A percentile compares a stretch with the other conserved stretches of the same genome.
Evolutionary conservation across 2,797 vertebrate genomes (phyloP).

Genomic region (Pseudomugil gertrudae): DNA sequence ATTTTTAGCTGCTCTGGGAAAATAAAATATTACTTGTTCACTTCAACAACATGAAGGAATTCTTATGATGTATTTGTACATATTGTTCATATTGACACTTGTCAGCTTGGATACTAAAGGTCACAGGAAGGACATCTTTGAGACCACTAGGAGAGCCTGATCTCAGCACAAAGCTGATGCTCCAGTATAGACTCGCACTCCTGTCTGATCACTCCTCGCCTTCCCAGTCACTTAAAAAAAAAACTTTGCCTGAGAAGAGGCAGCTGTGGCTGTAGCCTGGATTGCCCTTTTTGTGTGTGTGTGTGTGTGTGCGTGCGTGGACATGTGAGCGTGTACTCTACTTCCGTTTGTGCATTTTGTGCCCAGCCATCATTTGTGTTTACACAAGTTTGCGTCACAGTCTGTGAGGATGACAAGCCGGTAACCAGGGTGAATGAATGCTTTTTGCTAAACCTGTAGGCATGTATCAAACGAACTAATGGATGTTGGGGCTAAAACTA

Average conservation of each 20-base stretch:
- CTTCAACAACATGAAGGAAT: background rate
- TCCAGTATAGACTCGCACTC: background rate
- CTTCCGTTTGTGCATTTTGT: slow-evolving; percentile 5
- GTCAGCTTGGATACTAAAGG: background rate
- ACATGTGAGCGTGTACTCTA: background rate
- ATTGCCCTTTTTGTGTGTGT: slow-evolving; percentile 1
- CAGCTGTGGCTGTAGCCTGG: slow-evolving; percentile 46
- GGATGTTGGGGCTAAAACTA: background rate
- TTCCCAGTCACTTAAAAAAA: slow-evolving; percentile 40
- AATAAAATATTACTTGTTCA: background rate
- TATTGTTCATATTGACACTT: background rate
- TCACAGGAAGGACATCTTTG: background rate
- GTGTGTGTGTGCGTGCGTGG: background rate
- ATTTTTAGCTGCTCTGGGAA: background rate
- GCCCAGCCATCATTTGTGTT: slow-evolving; percentile 26
- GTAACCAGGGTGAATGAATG: background rate
- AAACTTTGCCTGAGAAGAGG: slow-evolving; percentile 21
- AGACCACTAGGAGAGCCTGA: background rate
- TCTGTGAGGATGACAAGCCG: background rate
- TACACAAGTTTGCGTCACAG: slow-evolving; percentile 20
- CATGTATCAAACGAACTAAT: background rate
- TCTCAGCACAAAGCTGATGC: slow-evolving; percentile 2
- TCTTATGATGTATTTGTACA: too few relatives aligned
- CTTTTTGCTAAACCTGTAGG: background rate
- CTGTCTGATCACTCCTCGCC: slow-evolving; percentile 15